phyloP scores from a whole-genome alignment of 2,888 invertebrate species.

The Thereva unica region DNA sequence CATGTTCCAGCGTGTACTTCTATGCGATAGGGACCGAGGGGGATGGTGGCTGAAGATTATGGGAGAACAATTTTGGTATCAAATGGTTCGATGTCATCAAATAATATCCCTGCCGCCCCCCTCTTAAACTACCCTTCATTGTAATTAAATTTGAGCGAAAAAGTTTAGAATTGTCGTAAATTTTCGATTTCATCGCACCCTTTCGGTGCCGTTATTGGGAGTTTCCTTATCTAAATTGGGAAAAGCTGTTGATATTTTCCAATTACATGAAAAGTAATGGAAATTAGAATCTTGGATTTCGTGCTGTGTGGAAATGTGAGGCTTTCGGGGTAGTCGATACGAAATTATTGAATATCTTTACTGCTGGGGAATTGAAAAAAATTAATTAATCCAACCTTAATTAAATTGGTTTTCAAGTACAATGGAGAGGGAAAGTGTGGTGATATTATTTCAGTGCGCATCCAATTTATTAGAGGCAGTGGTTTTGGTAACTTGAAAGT shows the following conservation, averaged over 20 bases:
- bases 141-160: conserved; percentile 41
- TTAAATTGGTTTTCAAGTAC: too few species aligned
- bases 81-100: conserved; percentile 40
- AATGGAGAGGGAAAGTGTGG: too few species aligned
- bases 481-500: too few species aligned
- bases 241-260: conserved; percentile 20
- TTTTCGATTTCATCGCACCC: conserved; percentile 41
- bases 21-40: not conserved
- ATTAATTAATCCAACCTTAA: too few species aligned
- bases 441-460: too few species aligned
- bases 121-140: conserved; percentile 11
- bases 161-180: conserved; percentile 41
- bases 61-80: conserved; percentile 25
- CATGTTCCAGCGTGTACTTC: too few species aligned
- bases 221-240: conserved; percentile 12
- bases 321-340: too few species aligned
- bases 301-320: not conserved
- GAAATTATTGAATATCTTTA: too few species aligned
- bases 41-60: not conserved
- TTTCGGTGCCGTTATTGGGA: not conserved
- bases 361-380: too few species aligned
- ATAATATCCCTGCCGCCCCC: conserved; percentile 22
- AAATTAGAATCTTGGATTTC: not conserved
- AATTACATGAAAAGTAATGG: conserved; percentile 12
- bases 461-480: too few species aligned